Percentiles rank a stretch among this genome's conserved stretches.
phyloP scores from a whole-genome alignment of 2,888 invertebrate species.

The Myathropa florea region DNA sequence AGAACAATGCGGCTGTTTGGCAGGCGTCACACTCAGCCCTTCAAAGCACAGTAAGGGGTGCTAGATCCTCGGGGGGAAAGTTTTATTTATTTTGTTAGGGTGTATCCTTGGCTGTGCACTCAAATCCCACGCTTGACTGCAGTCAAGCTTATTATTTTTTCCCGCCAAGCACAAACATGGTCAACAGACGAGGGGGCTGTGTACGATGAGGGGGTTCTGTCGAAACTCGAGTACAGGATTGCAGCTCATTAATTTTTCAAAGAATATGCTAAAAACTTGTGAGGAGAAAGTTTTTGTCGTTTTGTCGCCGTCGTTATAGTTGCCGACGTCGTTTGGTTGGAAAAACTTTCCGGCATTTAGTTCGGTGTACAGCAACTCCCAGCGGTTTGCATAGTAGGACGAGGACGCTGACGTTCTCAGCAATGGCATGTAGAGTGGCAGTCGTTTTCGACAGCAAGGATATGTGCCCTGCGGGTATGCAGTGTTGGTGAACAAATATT shows the following conservation, averaged over 20 bases:
- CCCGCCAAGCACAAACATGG: conserved; percentile 35
- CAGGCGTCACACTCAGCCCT: not conserved
- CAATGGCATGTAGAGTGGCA: not conserved
- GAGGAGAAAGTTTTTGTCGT: conserved; percentile 40
- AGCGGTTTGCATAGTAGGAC: not conserved
- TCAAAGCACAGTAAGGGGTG: not conserved
- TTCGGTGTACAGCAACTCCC: not conserved
- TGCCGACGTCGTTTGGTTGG: conserved; percentile 14
- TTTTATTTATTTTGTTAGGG: conserved; percentile 25
- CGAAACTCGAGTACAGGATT: conserved; percentile 34
- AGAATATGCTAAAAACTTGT: conserved; percentile 57
- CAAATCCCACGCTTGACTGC: conserved; percentile 43
- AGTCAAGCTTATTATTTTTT: conserved; percentile 42
- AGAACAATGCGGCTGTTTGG: not conserved
- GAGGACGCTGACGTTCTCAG: conserved; percentile 21
- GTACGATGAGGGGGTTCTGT: not conserved
- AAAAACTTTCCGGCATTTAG: conserved; percentile 18
- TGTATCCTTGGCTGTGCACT: not conserved
- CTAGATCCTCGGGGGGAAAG: no score
- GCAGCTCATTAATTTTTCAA: conserved; percentile 63
- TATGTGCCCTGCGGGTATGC: conserved; percentile 47
- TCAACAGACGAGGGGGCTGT: not conserved
- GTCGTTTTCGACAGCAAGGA: conserved; percentile 15
- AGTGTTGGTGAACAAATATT: conserved; percentile 47
- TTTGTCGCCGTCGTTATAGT: not conserved